phyloP scores from a whole-genome alignment of 2,113 vertebrate genomes.

The Amia ocellicauda region DNA sequence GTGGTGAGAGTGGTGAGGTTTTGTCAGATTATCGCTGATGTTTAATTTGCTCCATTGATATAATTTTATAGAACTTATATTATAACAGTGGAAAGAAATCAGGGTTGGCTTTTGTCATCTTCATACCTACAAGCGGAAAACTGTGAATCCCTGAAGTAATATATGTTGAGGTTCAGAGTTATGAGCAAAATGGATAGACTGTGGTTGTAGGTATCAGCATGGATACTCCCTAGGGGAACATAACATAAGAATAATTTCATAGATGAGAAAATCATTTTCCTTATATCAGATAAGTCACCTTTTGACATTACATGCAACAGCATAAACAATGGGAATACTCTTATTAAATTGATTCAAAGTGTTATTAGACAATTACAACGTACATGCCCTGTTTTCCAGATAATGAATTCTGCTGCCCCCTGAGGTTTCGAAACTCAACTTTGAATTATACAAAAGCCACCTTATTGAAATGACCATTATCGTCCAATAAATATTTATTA shows the following conservation, averaged over 20 bases:
- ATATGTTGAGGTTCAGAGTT: too few species aligned
- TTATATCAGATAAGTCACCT: slow-evolving; percentile 28
- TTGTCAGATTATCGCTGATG: too few species aligned
- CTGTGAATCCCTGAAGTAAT: too few species aligned
- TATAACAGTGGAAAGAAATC: too few species aligned
- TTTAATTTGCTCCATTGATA: too few species aligned
- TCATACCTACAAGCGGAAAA: not conserved
- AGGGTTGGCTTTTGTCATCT: not conserved
- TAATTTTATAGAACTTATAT: too few species aligned
- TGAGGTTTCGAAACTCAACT: slow-evolving; percentile 24
- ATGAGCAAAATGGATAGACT: not conserved
- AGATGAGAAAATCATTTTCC: not conserved
- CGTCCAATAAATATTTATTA: slow-evolving; percentile 43
- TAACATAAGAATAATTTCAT: slow-evolving; percentile 12
- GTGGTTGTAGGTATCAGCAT: not conserved
- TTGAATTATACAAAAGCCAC: slow-evolving; percentile 15
- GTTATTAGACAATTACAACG: slow-evolving; percentile 25
- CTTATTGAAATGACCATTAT: slow-evolving; percentile 27
- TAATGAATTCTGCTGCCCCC: slow-evolving; percentile 25
- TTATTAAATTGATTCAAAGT: slow-evolving; percentile 31
- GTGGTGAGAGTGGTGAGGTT: too few species aligned
- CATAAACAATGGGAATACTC: slow-evolving; percentile 27
- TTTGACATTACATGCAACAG: slow-evolving; percentile 24
- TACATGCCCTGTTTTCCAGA: slow-evolving; percentile 22
- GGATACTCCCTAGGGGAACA: not conserved